Evolutionary conservation across 2,888 invertebrate species (phyloP), one percentile per base, ranked within the genome.

Genomic region (Leucophenga montana): DNA sequence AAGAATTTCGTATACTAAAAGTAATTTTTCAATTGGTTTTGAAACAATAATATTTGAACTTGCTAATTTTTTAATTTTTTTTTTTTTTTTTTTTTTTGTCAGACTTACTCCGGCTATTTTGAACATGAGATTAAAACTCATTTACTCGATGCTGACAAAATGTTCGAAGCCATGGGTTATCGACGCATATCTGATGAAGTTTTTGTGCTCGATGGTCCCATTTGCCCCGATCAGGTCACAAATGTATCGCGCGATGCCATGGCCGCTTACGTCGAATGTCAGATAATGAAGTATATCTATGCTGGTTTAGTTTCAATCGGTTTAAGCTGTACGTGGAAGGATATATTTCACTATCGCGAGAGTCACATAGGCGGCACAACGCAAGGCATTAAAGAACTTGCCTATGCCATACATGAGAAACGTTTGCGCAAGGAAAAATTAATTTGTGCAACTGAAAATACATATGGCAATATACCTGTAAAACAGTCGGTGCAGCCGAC

Each of bases 91-190:
- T 39, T 56, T 61, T 66, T 74, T 73, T 73, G 87, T 84, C 56
- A 96, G 96, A 91, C 95, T 78, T 96, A 95, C 89, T 94, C 94
- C 75, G 97, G 97, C 9, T 96, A 94, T 88, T 97, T 93, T 89
- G 95, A 95, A 84, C 96, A 97, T 86, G 94, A 96, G 85, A 93
- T 97, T 54, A 94, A 95, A 80, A 92, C 94, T 2, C 94, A 95
- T 87, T 90, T 97, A 83, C 90, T 93, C 27, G 94, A 94, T 66
- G 94, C 94, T 1, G 95, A 95, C 85, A 90, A 91, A 62, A 90
- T 97, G 84, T 92, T 97, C 71, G 92, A 93, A 79, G 92, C 93
- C 70, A 94, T 97, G 95, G 97, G 96, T 0, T 97, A 97, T 86
- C 92, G 92, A 71, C 89, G 92, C 54, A 88, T 92, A 61, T 83